Conservation (phyloP, 2,113 vertebrate genomes). For the Anser cygnoides region DNA sequence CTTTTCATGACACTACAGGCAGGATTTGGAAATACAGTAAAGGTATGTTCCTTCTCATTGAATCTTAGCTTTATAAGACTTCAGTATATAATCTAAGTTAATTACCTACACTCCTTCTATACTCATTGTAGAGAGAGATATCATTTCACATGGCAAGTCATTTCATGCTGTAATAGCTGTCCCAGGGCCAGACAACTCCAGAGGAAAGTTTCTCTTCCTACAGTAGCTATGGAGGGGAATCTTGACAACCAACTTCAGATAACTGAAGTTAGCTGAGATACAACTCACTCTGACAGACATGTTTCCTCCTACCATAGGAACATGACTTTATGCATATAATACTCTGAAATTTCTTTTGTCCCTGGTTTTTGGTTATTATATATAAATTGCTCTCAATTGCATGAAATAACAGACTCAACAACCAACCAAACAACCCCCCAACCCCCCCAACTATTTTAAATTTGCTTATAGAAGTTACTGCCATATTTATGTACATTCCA, state of each 20-base stretch:
- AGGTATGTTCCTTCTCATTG: not conserved
- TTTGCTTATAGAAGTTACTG: not conserved
- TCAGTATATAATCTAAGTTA: not conserved
- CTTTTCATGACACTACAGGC: not conserved
- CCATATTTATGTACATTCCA: not conserved
- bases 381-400: not conserved
- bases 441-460: not conserved
- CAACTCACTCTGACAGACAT: not conserved
- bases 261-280: not conserved
- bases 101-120: not conserved
- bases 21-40: not conserved
- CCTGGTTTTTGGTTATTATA: not conserved
- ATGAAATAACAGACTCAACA: not conserved
- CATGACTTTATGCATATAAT: not conserved
- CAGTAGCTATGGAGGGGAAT: not conserved
- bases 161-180: not conserved
- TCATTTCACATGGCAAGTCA: not conserved
- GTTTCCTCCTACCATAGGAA: not conserved
- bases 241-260: not conserved
- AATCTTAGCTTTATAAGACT: not conserved
- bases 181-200: not conserved
- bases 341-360: not conserved
- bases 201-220: not conserved
- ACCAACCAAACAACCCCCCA: not conserved
- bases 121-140: not conserved